Conservation (phyloP, 2,797 vertebrate species). For the Bucorvus abyssinicus region DNA sequence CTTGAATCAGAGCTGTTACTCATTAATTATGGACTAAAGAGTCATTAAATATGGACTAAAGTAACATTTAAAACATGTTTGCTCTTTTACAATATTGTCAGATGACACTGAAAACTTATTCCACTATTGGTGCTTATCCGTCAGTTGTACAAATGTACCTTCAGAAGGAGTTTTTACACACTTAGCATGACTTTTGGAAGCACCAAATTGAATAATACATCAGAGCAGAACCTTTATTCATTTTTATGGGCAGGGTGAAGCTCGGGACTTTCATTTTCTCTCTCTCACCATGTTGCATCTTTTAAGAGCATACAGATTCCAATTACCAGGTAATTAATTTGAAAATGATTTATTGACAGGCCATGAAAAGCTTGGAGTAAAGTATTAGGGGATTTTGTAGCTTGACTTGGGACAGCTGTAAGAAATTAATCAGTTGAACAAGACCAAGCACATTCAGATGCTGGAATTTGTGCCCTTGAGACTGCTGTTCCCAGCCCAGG, state of each 20-base stretch:
- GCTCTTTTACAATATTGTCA: not conserved
- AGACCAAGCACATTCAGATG: slow-evolving; percentile 65
- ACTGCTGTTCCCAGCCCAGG: slow-evolving; percentile 61
- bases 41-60: not conserved
- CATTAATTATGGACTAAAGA: not conserved
- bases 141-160: not conserved
- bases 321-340: slow-evolving; percentile 45
- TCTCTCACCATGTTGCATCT: not conserved
- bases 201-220: not conserved
- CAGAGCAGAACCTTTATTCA: not conserved
- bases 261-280: not conserved
- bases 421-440: slow-evolving; percentile 62
- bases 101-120: not conserved
- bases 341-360: slow-evolving; percentile 44
- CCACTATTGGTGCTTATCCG: not conserved
- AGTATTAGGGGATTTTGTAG: slow-evolving; percentile 7
- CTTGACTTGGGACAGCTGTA: slow-evolving; percentile 19
- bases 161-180: not conserved
- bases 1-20: not conserved
- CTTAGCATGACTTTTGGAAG: not conserved
- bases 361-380: not conserved
- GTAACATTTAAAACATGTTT: not conserved
- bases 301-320: not conserved
- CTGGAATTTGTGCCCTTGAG: slow-evolving; percentile 70
- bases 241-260: not conserved